Evolutionary conservation across 2,797 vertebrate genomes (phyloP).

Genomic region (Aulostomus chinensis): DNA sequence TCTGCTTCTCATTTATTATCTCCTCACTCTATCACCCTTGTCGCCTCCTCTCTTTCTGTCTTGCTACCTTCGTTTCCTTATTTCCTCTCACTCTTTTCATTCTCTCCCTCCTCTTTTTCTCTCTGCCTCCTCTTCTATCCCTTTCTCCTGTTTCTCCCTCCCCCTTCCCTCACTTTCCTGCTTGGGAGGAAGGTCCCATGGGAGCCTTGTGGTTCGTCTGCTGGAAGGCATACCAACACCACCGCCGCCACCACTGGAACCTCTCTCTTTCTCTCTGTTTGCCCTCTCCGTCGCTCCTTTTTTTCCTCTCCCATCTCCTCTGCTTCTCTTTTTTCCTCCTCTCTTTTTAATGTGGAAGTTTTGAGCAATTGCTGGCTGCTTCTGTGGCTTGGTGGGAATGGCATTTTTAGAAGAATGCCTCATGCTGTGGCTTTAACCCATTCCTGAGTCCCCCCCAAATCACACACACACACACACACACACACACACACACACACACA

Average conservation of each 20-base stretch:
- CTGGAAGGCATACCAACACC: slow-evolving; percentile 79
- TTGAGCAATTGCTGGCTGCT: slow-evolving; percentile 83
- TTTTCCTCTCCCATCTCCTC: slow-evolving; percentile 26
- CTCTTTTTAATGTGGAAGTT: slow-evolving; percentile 86
- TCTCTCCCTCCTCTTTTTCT: slow-evolving; percentile 18
- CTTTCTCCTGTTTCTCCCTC: background rate
- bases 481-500: slow-evolving; percentile 27
- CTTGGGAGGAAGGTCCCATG: slow-evolving; percentile 72
- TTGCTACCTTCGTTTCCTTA: slow-evolving; percentile 27
- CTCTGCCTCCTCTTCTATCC: slow-evolving; percentile 7
- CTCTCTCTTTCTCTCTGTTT: slow-evolving; percentile 63
- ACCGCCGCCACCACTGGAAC: slow-evolving; percentile 78
- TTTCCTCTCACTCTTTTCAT: slow-evolving; percentile 22
- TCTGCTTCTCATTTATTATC: slow-evolving; percentile 70
- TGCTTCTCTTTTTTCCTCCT: slow-evolving; percentile 47
- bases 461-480: slow-evolving; percentile 32
- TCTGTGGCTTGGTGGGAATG: slow-evolving; percentile 82
- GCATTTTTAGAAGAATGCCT: slow-evolving; percentile 84
- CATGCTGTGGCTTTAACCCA: slow-evolving; percentile 78
- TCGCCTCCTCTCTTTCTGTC: slow-evolving; percentile 9
- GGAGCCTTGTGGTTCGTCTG: slow-evolving; percentile 78
- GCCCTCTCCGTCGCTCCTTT: slow-evolving; percentile 46
- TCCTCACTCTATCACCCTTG: slow-evolving; percentile 31
- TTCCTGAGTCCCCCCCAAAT: slow-evolving; percentile 68
- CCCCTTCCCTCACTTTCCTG: slow-evolving; percentile 32